These are phyloP conservation scores for Nowickia ferox DNA, from an alignment of 2,888 invertebrate genomes.

Conservation along the genomic window DNA sequence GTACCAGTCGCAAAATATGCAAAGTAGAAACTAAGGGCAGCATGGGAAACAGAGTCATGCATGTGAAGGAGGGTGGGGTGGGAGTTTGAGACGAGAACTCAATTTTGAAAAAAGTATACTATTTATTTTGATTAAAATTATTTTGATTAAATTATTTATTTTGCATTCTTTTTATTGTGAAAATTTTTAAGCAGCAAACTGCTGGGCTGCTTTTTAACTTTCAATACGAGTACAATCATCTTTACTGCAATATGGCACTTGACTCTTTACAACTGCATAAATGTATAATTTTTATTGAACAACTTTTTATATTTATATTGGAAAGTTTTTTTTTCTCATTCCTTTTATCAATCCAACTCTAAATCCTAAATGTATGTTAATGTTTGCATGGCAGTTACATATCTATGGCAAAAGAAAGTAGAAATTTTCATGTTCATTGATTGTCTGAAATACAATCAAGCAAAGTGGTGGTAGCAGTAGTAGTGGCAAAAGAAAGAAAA, in stretches of 20 bases:
- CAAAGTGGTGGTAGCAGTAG: slow-evolving; percentile 2
- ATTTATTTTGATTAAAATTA: neutral
- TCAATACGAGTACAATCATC: neutral
- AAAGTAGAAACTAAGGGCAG: slow-evolving; percentile 12
- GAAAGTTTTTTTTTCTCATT: slow-evolving; percentile 11
- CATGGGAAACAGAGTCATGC: neutral
- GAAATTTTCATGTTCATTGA: slow-evolving; percentile 63
- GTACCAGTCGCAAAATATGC: slow-evolving; percentile 30
- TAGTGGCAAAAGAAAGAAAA: slow-evolving; percentile 40
- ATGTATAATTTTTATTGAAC: slow-evolving; percentile 55
- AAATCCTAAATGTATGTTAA: slow-evolving; percentile 41
- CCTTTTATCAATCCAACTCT: neutral
- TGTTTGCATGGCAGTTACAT: slow-evolving; percentile 43
- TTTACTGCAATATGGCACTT: slow-evolving; percentile 24
- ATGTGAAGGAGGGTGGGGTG: neutral
- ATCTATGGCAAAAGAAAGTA: slow-evolving; percentile 28
- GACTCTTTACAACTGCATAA: slow-evolving; percentile 37
- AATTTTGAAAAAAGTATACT: neutral
- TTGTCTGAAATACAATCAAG: slow-evolving; percentile 60
- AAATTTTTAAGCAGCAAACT: neutral
- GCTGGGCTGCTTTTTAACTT: neutral
- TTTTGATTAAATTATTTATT: neutral
- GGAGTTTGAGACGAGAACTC: neutral
- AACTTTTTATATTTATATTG: slow-evolving; percentile 54
- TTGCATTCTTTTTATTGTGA: neutral